Conservation (phyloP, 2,113 vertebrate species). For the Arvicanthis niloticus region DNA sequence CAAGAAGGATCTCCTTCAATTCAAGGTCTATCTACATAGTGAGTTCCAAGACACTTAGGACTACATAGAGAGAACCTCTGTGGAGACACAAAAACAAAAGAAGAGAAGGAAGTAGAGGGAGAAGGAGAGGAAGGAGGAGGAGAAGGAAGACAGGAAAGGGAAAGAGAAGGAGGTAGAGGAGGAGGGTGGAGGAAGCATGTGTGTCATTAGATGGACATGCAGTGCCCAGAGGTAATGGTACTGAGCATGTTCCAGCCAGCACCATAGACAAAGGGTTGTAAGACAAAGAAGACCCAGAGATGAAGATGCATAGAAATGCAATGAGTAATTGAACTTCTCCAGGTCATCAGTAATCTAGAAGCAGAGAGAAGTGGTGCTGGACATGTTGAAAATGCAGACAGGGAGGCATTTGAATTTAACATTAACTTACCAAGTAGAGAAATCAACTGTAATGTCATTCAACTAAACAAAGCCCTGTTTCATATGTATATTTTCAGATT, state of each 20-base stretch:
- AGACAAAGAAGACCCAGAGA: accelerated
- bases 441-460: not conserved
- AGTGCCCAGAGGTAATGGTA: not conserved
- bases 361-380: not conserved
- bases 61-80: too few relatives aligned
- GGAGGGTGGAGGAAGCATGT: not conserved
- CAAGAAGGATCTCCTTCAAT: not conserved
- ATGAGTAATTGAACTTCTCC: not conserved
- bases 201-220: not conserved
- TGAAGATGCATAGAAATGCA: accelerated
- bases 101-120: not conserved
- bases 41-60: not conserved
- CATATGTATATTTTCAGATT: not conserved
- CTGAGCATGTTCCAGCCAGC: not conserved
- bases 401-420: not conserved
- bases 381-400: not conserved
- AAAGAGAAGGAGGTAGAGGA: not conserved
- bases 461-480: not conserved
- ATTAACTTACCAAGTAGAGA: not conserved
- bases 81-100: not conserved
- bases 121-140: not conserved
- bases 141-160: not conserved
- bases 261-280: not conserved
- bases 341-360: not conserved
- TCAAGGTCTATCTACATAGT: not conserved